Conservation (phyloP, 2,113 vertebrate genomes). For the Phoenicopterus ruber region DNA sequence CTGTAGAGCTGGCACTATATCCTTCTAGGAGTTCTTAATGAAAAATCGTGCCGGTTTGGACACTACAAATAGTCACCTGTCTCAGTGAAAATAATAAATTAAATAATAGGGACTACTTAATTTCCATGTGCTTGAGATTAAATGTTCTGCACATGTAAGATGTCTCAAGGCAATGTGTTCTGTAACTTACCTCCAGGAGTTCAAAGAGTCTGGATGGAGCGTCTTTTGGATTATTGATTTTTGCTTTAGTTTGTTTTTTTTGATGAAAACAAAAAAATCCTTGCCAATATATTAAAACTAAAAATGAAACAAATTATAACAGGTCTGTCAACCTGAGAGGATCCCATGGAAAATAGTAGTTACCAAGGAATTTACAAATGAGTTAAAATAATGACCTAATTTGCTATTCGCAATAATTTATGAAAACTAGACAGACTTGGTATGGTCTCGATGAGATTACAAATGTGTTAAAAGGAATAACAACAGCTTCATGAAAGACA, state of each 20-base stretch:
- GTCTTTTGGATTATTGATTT: neutral
- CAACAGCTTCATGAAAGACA: neutral
- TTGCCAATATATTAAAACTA: neutral
- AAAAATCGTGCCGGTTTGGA: neutral
- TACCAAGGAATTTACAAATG: neutral
- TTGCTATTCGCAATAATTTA: neutral
- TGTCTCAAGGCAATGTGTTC: neutral
- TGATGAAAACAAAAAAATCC: neutral
- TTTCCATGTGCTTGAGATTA: neutral
- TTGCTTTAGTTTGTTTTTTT: neutral
- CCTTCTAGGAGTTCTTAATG: neutral
- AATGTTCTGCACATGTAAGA: neutral
- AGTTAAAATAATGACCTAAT: neutral
- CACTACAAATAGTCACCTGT: neutral
- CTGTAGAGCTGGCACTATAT: neutral
- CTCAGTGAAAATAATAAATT: neutral
- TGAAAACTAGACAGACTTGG: neutral
- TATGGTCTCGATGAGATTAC: neutral
- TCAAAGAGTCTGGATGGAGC: neutral
- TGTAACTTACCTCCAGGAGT: neutral
- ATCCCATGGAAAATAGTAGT: neutral
- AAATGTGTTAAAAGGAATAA: neutral
- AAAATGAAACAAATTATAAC: neutral
- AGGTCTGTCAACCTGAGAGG: neutral
- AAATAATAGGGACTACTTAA: neutral